Evolutionary conservation across 1,140 invertebrate genomes (phyloP), one percentile per base, ranked within the genome.

Genomic region (silkworm (Bombyx mori)): DNA sequence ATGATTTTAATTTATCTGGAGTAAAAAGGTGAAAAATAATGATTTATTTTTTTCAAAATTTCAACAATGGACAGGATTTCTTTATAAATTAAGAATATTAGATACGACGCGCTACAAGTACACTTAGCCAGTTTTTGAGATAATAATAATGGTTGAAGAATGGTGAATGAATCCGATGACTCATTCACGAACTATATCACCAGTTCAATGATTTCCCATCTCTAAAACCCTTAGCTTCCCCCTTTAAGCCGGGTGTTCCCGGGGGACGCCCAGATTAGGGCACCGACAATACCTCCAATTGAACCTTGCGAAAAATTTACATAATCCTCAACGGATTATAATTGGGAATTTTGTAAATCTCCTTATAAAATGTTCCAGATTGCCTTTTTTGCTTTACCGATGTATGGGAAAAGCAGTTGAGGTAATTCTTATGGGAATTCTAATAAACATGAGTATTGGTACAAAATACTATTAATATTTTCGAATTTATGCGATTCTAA

Each of bases 271-370:
- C 9, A 47, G 58, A 60, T 60, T 60, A 54, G 58, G 58, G 58
- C 22, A 35, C 48, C 52, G 55, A 56, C 54, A 55, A 60, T 52
- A 54, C 48, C 43, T 44, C 58, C 58, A 54, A 61, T 61, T 61
- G 59, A 54, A 57, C 59, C 54, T 57, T 46, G 44, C 44, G 54
- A 57, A 57, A 53, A 61, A 61, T 61, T 53, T 61, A 61, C 59
- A 56, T 61, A 58, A 58, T 58, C 56, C 43, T 45, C 42, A 22
- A 26, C 46, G 45, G 45, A 49, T 46, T 56, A 56, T 56, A 49
- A 49, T 56, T 45, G 45, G 47, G 54, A 56, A 49, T 56, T 56
- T 48, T 48, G 54, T 49, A 49, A 56, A 56, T 48, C 54, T 45
- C 46, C 48, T 56, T 56, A 48, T 56, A 56, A 49, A 56, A 45